Base-by-base conservation (phyloP, 2,888 invertebrate genomes). In the Alloplasta piceator region DNA sequence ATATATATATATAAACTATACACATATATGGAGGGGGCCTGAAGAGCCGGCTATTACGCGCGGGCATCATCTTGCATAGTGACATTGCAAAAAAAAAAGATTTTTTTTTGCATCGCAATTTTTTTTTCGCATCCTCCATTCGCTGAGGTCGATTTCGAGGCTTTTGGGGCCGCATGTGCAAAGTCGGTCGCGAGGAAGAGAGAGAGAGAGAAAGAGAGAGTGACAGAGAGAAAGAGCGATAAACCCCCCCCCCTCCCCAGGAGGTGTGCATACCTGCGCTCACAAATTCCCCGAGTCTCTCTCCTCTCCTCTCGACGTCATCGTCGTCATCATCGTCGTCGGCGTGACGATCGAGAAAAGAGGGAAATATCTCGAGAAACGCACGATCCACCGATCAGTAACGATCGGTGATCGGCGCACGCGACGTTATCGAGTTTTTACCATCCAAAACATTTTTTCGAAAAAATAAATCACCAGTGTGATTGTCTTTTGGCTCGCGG, bases 221-320 rank as follows among this genome's bases (percentile, higher is more conserved):
- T 12, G 70, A 66, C 66, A 52, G 60, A 52, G 66, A 67, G 70
- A 79, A 74, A 74, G 41, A 61, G 61, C 43, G 16, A 55, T 16
- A 73, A 73, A 14, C 43, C 76, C 68, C 79, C n/a, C n/a, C n/a
- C n/a, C n/a, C n/a, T n/a, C n/a, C n/a, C 3, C 80, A 63, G 80
- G 80, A 80, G 80, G 72, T 73, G 80, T 73, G 80, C 72, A 76
- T 72, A 80, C 71, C 80, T 67, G 73, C 55, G 61, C 56, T 72
- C 76, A 41, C 67, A 50, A 72, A 72, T 80, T 80, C 75, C 80
- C 72, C 80, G 36, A n/a, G 73, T 64, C 7, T 12, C 14, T 60
- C 60, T 36, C 39, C 36, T 36, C 64, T 78, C 60, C 58, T 72
- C 64, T 60, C 76, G 43, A 67, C 73, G 39, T 60, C 64, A 66